Evolutionary conservation across 2,797 vertebrate species (phyloP).

Genomic region (Eupleurogrammus muticus): DNA sequence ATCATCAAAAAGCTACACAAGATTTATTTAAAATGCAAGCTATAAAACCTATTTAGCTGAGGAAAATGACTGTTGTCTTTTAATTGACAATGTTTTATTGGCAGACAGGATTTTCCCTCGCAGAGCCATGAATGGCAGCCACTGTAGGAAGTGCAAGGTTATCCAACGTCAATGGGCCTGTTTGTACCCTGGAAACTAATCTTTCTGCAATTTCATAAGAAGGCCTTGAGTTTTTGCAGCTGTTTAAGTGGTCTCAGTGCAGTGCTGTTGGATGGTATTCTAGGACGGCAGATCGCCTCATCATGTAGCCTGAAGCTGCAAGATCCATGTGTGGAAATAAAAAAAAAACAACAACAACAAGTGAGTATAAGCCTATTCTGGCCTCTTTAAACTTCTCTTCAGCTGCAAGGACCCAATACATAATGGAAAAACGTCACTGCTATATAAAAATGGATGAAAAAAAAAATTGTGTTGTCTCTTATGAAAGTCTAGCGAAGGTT

Average conservation of each 20-base stretch:
- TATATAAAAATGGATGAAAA: constrained; percentile 4
- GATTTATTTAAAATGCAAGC: no score
- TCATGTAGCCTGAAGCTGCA: not conserved
- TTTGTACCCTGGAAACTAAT: not conserved
- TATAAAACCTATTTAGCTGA: no score
- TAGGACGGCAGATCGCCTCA: not conserved
- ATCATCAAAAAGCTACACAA: no score
- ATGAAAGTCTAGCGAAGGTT: constrained; percentile 35
- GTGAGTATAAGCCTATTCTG: not conserved
- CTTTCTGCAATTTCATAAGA: not conserved
- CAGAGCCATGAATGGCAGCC: constrained; percentile 1
- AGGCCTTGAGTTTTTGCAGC: not conserved
- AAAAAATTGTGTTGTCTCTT: constrained; percentile 9
- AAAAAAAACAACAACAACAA: no score
- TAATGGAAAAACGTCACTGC: not conserved
- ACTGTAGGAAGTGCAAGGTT: not conserved
- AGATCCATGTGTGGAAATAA: constrained; percentile 34
- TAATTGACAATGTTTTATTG: no score
- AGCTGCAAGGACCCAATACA: not conserved
- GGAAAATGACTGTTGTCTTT: no score
- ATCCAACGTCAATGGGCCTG: not conserved
- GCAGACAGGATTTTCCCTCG: constrained; percentile 26
- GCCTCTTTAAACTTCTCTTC: not conserved
- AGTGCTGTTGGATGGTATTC: constrained; percentile 6
- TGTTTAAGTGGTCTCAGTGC: not conserved